Evolutionary conservation across 2,888 invertebrate species (phyloP).

Genomic region (Catocala nupta): DNA sequence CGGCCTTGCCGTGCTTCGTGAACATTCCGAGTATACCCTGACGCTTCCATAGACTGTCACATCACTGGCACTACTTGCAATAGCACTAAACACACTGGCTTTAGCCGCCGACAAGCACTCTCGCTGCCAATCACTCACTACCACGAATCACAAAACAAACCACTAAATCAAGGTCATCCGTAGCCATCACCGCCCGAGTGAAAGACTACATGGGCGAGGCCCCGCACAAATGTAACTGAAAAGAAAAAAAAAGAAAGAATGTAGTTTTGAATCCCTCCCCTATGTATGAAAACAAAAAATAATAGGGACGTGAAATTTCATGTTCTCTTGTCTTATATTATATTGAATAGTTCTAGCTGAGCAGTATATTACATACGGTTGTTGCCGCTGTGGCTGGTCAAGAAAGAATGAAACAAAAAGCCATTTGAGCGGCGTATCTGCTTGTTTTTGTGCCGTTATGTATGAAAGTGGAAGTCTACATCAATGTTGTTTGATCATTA

Average conservation of each 20-base stretch:
- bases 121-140: slow-evolving; percentile 68
- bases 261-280: slow-evolving; percentile 63
- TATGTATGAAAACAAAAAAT: slow-evolving; percentile 54
- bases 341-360: slow-evolving; percentile 58
- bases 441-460: slow-evolving; percentile 59
- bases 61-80: slow-evolving; percentile 75
- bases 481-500: slow-evolving; percentile 53
- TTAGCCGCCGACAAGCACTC: slow-evolving; percentile 52
- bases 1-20: slow-evolving; percentile 83
- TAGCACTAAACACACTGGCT: slow-evolving; percentile 68
- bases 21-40: slow-evolving; percentile 83
- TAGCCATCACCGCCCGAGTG: slow-evolving; percentile 77
- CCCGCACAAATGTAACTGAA: slow-evolving; percentile 81
- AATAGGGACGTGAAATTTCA: slow-evolving; percentile 50
- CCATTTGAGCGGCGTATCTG: slow-evolving; percentile 46
- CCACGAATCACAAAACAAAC: slow-evolving; percentile 72
- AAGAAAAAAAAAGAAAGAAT: slow-evolving; percentile 84
- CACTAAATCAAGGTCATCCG: slow-evolving; percentile 79
- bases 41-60: slow-evolving; percentile 84
- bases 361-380: slow-evolving; percentile 60
- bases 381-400: slow-evolving; percentile 55
- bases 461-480: slow-evolving; percentile 62
- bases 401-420: slow-evolving; percentile 61
- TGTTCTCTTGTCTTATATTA: slow-evolving; percentile 47
- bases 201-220: slow-evolving; percentile 69